Base-by-base conservation (phyloP, 1,140 invertebrate genomes). In the Drosophila funebris region DNA sequence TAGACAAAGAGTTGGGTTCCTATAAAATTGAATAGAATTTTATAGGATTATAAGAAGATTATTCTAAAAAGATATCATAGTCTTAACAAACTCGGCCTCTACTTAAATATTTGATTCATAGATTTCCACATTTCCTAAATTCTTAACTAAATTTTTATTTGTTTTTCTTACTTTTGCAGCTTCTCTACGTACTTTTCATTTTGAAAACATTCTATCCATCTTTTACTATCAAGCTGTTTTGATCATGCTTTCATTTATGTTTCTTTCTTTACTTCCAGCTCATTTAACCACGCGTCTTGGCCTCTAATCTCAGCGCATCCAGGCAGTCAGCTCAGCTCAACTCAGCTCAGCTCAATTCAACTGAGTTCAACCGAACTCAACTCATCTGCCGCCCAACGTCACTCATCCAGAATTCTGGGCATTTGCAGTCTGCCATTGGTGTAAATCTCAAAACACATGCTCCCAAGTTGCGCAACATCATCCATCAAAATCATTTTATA, bases 401-500 rank as follows among this genome's bases (percentile, higher is more conserved):
- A 54, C 39, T 27, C 61, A 63, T 31, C 22, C 54, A 41, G 18
- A 11, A 37, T 36, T 41, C 57, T 41, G 56, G 48, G 31, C 75
- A 78, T 46, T 24, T 29, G 16, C 48, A 52, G 37, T 36, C 44
- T 48, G 41, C 50, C 50, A 53, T 43, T 58, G 66, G 74, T 74
- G 43, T 69, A 78, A 87, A 74, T 88, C 82, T 78, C 71, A 43
- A 57, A 87, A 87, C 82, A 87, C 82, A 87, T 87, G 82, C 82
- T 87, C 71, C 82, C 78, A 69, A 87, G 81, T 82, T 87, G 81
- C 70, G 81, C 71, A 82, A 78, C 83, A 88, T 88, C 82, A 87
- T 87, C 78, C 82, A 87, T 87, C 82, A 87, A 88, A 87, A 78
- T 70, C 83, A 64, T 88, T 87, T 87, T 87, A 82, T 82, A 88